These are phyloP conservation scores for Steinernema hermaphroditum DNA, from an alignment of 2,888 invertebrate species.

Conservation along the genomic window DNA sequence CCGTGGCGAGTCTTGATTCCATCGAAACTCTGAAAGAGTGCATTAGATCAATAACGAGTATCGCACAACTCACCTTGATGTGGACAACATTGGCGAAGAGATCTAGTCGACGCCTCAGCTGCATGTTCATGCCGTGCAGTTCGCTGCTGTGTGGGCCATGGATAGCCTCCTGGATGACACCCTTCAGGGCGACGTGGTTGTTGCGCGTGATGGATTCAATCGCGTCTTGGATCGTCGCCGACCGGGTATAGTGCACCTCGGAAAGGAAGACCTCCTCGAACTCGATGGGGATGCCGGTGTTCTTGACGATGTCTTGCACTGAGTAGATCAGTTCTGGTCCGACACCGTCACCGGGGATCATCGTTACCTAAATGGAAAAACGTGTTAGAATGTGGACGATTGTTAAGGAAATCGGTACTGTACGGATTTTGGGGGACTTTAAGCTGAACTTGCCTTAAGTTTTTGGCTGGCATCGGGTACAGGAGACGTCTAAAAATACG, in stretches of 20 bases:
- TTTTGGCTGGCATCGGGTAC: constrained; percentile 23
- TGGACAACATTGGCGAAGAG: constrained; percentile 85
- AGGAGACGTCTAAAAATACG: constrained; percentile 6
- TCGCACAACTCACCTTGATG: constrained; percentile 62
- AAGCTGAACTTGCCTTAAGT: constrained; percentile 25
- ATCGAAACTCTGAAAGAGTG: constrained; percentile 74
- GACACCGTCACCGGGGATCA: constrained; percentile 97
- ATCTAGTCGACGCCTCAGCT: constrained; percentile 73
- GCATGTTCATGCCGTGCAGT: constrained; percentile 86
- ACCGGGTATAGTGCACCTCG: constrained; percentile 67
- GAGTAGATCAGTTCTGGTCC: constrained; percentile 82
- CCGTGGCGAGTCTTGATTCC: constrained; percentile 85
- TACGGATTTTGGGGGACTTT: no score
- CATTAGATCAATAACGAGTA: constrained; percentile 66
- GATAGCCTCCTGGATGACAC: constrained; percentile 61
- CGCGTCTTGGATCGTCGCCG: constrained; percentile 68
- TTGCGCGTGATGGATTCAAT: constrained; percentile 67
- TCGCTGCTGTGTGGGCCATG: constrained; percentile 55
- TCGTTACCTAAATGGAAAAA: constrained; percentile 74
- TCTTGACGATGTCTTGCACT: constrained; percentile 63
- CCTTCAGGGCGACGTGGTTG: constrained; percentile 69
- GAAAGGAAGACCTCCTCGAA: constrained; percentile 89
- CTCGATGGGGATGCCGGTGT: constrained; percentile 82
- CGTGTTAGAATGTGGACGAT: no score
- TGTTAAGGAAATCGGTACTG: no score